Percentiles rank a stretch among this genome's conserved stretches.
Conservation (phyloP, 1,140 invertebrate genomes). For the Heliconius congener region DNA sequence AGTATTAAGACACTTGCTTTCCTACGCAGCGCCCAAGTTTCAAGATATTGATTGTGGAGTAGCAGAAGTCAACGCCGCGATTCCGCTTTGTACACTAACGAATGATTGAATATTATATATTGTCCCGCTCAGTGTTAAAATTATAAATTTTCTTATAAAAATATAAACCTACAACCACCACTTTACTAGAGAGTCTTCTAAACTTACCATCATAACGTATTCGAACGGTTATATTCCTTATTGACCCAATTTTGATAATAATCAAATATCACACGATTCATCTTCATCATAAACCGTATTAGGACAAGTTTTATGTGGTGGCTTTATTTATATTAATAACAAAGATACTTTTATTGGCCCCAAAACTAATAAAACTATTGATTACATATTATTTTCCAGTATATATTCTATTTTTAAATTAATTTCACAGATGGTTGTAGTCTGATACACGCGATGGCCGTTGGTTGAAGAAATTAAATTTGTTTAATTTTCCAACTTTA, state of each 20-base stretch:
- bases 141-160: neutral
- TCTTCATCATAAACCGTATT: neutral
- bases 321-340: neutral
- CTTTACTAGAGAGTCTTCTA: neutral
- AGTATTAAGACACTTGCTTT: no score
- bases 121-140: no score
- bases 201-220: neutral
- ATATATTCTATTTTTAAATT: neutral
- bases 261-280: neutral
- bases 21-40: no score
- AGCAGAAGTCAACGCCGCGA: no score
- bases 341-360: neutral
- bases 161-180: neutral
- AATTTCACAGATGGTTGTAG: no score
- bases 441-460: no score
- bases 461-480: no score
- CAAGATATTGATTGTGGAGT: no score
- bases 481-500: no score
- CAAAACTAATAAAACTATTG: neutral
- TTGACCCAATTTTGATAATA: neutral
- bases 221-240: slow-evolving; percentile 2
- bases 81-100: no score
- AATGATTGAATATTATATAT: no score
- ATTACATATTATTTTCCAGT: neutral
- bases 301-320: neutral